A percentile compares a stretch with the other conserved stretches of the same genome.
Conservation (phyloP, 2,888 invertebrate species). For the Ophion slaviceki region DNA sequence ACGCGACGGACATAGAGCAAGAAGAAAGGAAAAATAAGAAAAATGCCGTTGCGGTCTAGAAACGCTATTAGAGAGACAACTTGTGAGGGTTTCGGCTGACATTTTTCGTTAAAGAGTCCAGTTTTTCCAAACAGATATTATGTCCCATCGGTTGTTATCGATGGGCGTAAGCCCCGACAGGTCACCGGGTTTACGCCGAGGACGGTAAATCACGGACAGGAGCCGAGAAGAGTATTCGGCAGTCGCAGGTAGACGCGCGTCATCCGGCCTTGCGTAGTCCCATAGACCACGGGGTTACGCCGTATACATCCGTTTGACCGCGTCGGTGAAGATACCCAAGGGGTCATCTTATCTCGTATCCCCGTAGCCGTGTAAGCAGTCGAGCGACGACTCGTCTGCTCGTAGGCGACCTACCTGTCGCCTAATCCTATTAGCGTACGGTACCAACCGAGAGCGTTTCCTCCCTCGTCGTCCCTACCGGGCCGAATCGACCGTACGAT, state of each 20-base stretch:
- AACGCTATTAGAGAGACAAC: constrained; percentile 34
- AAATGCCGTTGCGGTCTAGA: constrained; percentile 10
- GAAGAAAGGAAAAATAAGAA: background rate
- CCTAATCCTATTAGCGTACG: constrained; percentile 78
- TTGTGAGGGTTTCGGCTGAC: constrained; percentile 48
- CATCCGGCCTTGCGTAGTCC: constrained; percentile 59
- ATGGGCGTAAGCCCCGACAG: constrained; percentile 75
- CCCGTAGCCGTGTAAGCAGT: constrained; percentile 45
- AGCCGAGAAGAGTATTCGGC: background rate
- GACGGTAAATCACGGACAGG: constrained; percentile 75
- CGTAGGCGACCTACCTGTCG: constrained; percentile 72
- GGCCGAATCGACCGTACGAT: constrained; percentile 31
- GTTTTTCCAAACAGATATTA: constrained; percentile 67
- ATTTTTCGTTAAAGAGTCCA: constrained; percentile 64
- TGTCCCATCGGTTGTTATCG: constrained; percentile 61
- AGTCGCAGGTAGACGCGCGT: constrained; percentile 69
- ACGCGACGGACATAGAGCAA: background rate
- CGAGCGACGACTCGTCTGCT: constrained; percentile 26
- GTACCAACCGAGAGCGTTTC: constrained; percentile 69
- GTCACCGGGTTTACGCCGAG: constrained; percentile 75
- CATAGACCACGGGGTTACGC: too few species aligned
- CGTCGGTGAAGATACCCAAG: constrained; percentile 37
- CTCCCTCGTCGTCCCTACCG: constrained; percentile 15
- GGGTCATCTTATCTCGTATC: constrained; percentile 66
- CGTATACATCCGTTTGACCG: constrained; percentile 29